phyloP scores from a whole-genome alignment of 2,113 vertebrate species.

The Mobula birostris region DNA sequence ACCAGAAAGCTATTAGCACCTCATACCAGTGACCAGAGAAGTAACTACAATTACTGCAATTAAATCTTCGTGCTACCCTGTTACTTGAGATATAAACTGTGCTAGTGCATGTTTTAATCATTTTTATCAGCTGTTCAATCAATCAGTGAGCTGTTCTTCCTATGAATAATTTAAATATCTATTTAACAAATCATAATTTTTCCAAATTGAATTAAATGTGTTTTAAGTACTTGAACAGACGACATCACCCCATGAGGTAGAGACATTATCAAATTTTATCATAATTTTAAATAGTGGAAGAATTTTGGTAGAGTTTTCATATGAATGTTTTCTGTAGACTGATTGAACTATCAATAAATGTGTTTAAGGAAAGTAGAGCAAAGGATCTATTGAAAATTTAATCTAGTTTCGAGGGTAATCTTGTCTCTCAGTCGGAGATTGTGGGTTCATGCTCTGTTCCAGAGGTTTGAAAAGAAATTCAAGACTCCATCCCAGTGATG shows the following conservation, averaged over 20 bases:
- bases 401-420: background rate
- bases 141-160: constrained; percentile 8
- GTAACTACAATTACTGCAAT: constrained; percentile 10
- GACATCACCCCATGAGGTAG: background rate
- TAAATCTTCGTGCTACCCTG: background rate
- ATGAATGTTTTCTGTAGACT: background rate
- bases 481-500: background rate
- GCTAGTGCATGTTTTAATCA: background rate
- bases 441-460: background rate
- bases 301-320: background rate
- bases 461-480: background rate
- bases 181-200: background rate
- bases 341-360: background rate
- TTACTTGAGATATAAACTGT: background rate
- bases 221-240: background rate
- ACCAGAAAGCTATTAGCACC: background rate
- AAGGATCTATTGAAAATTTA: background rate
- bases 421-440: background rate
- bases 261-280: background rate
- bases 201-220: constrained; percentile 5
- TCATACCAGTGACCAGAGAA: background rate
- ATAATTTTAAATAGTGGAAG: background rate
- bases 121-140: background rate
- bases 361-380: background rate
- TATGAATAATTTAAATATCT: constrained; percentile 6